Evolutionary conservation across 2,797 vertebrate genomes (phyloP).

Genomic region (Microchirus variegatus): DNA sequence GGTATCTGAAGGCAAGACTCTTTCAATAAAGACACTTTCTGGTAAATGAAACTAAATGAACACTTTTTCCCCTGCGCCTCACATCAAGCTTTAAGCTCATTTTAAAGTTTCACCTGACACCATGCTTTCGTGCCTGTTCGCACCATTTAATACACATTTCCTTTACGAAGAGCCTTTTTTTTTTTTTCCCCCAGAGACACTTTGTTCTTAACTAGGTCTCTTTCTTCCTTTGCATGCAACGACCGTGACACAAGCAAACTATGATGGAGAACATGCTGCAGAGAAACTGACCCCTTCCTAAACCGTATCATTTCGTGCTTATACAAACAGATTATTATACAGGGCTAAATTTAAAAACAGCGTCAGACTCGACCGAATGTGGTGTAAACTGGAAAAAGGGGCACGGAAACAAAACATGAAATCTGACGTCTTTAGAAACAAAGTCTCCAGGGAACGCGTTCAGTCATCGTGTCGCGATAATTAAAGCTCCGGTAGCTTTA

Average conservation of each 20-base stretch:
- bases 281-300: too few relatives aligned
- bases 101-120: slow-evolving; percentile 17
- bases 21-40: slow-evolving; percentile 66
- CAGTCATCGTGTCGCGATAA: too few relatives aligned
- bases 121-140: slow-evolving; percentile 13
- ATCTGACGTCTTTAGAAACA: too few relatives aligned
- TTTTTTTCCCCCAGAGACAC: background rate
- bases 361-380: too few relatives aligned
- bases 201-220: slow-evolving; percentile 21
- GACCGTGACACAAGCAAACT: background rate
- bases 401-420: too few relatives aligned
- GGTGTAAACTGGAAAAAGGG: too few relatives aligned
- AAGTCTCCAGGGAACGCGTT: too few relatives aligned
- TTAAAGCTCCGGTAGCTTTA: too few relatives aligned
- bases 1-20: slow-evolving; percentile 44
- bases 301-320: too few relatives aligned
- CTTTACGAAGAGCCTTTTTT: background rate
- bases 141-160: slow-evolving; percentile 36
- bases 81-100: background rate
- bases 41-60: slow-evolving; percentile 25
- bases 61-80: background rate
- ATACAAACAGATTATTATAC: too few relatives aligned
- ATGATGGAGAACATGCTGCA: too few relatives aligned
- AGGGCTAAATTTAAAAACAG: too few relatives aligned
- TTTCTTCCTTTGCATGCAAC: slow-evolving; percentile 8